Evolutionary conservation across 1,140 invertebrate species (phyloP), one percentile per base, ranked within the genome.

Genomic region (Acromyrmex heyeri): DNA sequence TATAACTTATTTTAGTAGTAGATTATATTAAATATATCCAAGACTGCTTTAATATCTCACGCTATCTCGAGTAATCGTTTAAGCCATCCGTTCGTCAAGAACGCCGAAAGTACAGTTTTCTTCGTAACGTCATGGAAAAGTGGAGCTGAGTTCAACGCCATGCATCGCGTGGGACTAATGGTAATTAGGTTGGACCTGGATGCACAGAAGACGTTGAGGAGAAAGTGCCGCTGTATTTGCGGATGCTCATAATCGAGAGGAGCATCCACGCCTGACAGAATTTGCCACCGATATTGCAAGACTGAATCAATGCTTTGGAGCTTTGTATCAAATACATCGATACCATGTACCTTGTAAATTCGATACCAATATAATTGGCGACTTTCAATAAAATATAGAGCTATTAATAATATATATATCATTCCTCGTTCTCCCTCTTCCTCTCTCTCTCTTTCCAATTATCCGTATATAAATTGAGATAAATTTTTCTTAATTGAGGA

Each of bases 281-380:
- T 69, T 81, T n/a, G 62, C 64, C 64, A 38, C 16, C 27, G 48
- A 57, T 81, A 30, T n/a, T 48, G 77, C 77, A 81, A 81, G 48
- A 21, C 21, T 55, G 18, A 55, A 34, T 30, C 62, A 48, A 4
- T 27, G n/a, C 14, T 34, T 38, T 48, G 10, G 10, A 38, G 27
- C 10, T 48, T 53, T 27, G 77, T 79, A 30, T 64, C 21, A 81
- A 81, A 57, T 38, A 78, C 21, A n/a, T 27, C 64, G 77, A 38
- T 21, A 48, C 16, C 21, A 4, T 12, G 61, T 24, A 79, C 30
- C 27, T 34, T n/a, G 48, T 81, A 70, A 81, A 70, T 70, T 81
- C 48, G 64, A 70, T 55, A 78, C 1, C 30, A 14, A 3, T 55
- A 81, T 70, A 30, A 21, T 55, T 70, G 44, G 30, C 64, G 61